These are phyloP conservation scores for Dryobota labecula DNA, from an alignment of 2,888 invertebrate species.

Conservation along the genomic window DNA sequence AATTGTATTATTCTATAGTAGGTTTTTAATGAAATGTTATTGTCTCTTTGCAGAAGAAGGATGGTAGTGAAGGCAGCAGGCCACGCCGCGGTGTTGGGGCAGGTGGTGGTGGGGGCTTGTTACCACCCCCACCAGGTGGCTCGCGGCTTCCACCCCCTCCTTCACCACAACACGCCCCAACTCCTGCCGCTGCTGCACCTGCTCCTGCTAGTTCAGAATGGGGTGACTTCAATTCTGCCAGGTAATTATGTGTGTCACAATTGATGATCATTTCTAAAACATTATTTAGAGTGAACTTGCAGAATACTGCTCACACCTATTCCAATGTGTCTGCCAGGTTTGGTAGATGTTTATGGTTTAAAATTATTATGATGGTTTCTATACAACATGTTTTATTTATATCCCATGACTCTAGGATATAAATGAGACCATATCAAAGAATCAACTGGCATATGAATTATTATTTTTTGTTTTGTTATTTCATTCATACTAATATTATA, in stretches of 20 bases:
- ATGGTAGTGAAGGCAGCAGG: conserved; percentile 94
- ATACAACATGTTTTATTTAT: no score
- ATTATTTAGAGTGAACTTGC: not conserved
- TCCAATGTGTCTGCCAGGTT: not conserved
- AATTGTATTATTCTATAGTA: conserved; percentile 20
- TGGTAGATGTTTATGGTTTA: not conserved
- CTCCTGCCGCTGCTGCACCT: conserved; percentile 87
- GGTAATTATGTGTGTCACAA: conserved; percentile 76
- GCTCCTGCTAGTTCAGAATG: conserved; percentile 91
- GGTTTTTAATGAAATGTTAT: conserved; percentile 1
- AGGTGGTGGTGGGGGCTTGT: conserved; percentile 89
- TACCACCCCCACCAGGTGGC: conserved; percentile 95
- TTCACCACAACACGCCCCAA: conserved; percentile 94
- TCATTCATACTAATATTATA: no score
- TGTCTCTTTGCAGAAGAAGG: conserved; percentile 93
- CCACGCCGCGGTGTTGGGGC: conserved; percentile 89
- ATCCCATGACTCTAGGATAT: no score
- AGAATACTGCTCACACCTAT: not conserved
- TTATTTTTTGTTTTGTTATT: no score
- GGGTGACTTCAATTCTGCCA: conserved; percentile 95
- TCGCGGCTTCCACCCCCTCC: conserved; percentile 94
- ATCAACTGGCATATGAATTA: no score
- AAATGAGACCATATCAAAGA: no score
- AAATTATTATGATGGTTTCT: not conserved
- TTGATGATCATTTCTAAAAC: not conserved